A percentile compares a stretch with the other conserved stretches of the same genome.
These are phyloP conservation scores for Eudasyphora cyanicolor DNA, from an alignment of 2,888 invertebrate species.

Conservation along the genomic window DNA sequence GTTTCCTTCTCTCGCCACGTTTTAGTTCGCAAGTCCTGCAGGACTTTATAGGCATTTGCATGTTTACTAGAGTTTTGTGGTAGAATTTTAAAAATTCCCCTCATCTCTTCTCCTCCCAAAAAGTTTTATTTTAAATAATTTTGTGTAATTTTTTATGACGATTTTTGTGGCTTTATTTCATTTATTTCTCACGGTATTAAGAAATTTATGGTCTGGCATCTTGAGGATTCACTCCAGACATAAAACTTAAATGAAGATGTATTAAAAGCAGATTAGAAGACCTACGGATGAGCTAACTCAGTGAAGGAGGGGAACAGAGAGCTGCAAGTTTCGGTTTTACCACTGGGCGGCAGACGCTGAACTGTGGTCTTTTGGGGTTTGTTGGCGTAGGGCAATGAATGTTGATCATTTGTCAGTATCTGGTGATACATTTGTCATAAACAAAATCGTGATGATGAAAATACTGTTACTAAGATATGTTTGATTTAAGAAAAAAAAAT, in stretches of 20 bases:
- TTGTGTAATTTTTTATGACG: constrained; percentile 6
- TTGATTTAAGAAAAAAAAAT: no score
- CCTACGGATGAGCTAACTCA: no score
- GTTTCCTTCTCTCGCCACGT: not conserved
- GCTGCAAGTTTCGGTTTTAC: no score
- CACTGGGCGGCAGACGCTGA: no score
- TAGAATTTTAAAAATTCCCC: not conserved
- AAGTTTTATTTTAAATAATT: constrained; percentile 12
- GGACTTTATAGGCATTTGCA: not conserved
- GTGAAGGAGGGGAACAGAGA: no score
- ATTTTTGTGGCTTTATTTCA: not conserved
- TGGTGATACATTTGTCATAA: no score
- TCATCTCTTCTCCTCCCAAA: not conserved
- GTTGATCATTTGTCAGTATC: no score
- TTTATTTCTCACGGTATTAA: not conserved
- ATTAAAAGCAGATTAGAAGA: not conserved
- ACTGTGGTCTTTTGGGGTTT: no score
- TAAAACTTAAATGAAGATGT: constrained; percentile 9
- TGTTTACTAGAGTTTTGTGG: constrained; percentile 18
- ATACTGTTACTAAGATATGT: no score
- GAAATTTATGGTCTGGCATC: constrained; percentile 45
- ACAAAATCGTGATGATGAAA: no score
- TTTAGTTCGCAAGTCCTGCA: no score
- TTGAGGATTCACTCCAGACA: not conserved
- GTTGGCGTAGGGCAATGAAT: no score